A percentile compares a stretch with the other conserved stretches of the same genome.
Conservation (phyloP, 53 echinoderm and acorn worm genomes). For the Zoroaster sp. region DNA sequence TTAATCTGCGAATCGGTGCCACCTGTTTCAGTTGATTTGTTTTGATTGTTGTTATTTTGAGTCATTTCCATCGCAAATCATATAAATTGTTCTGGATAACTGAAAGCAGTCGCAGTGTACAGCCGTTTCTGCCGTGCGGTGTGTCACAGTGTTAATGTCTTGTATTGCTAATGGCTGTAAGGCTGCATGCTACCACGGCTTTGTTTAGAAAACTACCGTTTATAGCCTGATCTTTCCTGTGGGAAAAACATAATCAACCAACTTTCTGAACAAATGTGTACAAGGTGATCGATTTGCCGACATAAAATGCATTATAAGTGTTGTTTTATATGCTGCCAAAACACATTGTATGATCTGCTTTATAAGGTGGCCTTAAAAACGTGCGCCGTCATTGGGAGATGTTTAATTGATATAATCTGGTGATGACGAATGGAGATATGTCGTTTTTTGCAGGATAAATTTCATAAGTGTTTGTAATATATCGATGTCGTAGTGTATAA, state of each 20-base stretch:
- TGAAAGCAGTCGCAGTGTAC: too few relatives aligned
- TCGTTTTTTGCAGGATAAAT: background rate
- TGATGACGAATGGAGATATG: background rate
- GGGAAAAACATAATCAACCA: background rate
- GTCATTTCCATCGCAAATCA: too few relatives aligned
- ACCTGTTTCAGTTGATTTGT: too few relatives aligned
- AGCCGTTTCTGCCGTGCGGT: too few relatives aligned
- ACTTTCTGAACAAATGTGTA: background rate
- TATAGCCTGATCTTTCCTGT: background rate
- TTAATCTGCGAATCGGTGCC: too few relatives aligned
- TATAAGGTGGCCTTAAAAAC: background rate
- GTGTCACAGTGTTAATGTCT: too few relatives aligned
- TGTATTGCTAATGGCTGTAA: too few relatives aligned
- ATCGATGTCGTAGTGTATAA: background rate
- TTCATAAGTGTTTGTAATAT: background rate
- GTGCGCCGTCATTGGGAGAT: background rate
- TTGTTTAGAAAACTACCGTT: too few relatives aligned
- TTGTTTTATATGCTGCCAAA: background rate
- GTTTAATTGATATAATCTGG: background rate
- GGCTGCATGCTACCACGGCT: too few relatives aligned
- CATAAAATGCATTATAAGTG: background rate
- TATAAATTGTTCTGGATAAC: too few relatives aligned
- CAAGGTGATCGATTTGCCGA: background rate
- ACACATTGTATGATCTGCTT: background rate
- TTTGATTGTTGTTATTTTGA: too few relatives aligned